These are phyloP conservation scores for Periophthalmus magnuspinnatus DNA, from an alignment of 2,797 vertebrate genomes.

Conservation along the genomic window DNA sequence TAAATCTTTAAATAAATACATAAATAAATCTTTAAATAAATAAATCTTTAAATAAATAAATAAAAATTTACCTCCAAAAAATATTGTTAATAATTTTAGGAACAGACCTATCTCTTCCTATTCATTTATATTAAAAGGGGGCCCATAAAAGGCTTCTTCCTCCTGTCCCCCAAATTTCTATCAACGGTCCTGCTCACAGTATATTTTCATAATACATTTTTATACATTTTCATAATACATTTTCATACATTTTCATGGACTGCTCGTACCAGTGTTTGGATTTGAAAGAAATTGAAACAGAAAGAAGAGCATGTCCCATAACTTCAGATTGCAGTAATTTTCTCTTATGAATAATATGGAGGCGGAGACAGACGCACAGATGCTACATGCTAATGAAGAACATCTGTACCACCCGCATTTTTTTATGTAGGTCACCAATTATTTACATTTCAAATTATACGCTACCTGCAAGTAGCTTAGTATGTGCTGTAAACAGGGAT, in stretches of 20 bases:
- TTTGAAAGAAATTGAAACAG: conserved; percentile 1
- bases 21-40: too few relatives aligned
- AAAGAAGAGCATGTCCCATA: conserved; percentile 1
- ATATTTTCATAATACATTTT: not conserved
- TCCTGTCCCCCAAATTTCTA: too few relatives aligned
- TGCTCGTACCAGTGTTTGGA: not conserved
- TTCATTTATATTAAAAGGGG: too few relatives aligned
- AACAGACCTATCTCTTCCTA: too few relatives aligned
- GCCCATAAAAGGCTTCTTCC: too few relatives aligned
- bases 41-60: too few relatives aligned
- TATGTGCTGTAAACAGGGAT: not conserved
- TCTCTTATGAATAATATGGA: not conserved
- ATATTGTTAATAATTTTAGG: too few relatives aligned
- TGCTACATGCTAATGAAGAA: conserved; percentile 7
- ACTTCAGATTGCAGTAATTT: conserved; percentile 2
- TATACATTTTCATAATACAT: not conserved
- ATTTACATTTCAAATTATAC: not conserved
- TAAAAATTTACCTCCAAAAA: too few relatives aligned
- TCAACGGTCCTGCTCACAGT: not conserved
- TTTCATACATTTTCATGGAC: not conserved
- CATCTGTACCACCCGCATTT: conserved; percentile 9
- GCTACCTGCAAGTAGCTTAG: not conserved
- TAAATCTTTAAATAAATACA: too few relatives aligned
- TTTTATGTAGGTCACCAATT: not conserved
- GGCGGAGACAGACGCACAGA: conserved; percentile 22